Evolutionary conservation across 2,888 invertebrate species (phyloP).

Genomic region (Mystacides longicornis): DNA sequence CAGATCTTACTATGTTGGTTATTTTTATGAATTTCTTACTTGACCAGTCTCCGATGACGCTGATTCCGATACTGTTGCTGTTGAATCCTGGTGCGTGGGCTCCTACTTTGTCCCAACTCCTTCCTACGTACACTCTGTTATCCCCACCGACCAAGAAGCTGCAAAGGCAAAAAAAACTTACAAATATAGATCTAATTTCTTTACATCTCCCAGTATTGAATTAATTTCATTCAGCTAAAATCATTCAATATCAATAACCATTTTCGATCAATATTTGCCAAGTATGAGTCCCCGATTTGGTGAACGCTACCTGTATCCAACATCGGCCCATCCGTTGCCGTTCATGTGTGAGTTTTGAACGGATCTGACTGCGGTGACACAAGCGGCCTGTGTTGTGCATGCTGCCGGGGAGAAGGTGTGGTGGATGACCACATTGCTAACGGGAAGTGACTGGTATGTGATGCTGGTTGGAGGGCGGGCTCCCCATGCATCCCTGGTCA

Average conservation of each 20-base stretch:
- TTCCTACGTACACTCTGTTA: conserved; percentile 60
- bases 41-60: conserved; percentile 65
- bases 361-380: conserved; percentile 50
- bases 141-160: conserved; percentile 70
- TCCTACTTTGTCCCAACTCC: conserved; percentile 62
- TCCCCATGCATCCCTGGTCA: conserved; percentile 51
- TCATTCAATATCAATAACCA: too few relatives aligned
- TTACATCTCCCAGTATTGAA: too few relatives aligned
- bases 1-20: too few relatives aligned
- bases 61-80: conserved; percentile 60
- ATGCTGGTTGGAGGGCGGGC: conserved; percentile 44
- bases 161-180: conserved; percentile 29
- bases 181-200: too few relatives aligned
- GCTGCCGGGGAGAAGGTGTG: conserved; percentile 60
- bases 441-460: conserved; percentile 48
- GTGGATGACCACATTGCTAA: conserved; percentile 63
- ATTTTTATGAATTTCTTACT: conserved; percentile 45
- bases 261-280: too few relatives aligned
- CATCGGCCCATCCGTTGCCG: conserved; percentile 58
- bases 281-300: too few relatives aligned
- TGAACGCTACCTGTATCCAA: conserved; percentile 49
- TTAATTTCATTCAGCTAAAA: too few relatives aligned
- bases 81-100: conserved; percentile 67
- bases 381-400: conserved; percentile 48
- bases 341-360: conserved; percentile 61